Evolutionary conservation across 2,888 invertebrate genomes (phyloP).

Genomic region (Nowickia ferox): DNA sequence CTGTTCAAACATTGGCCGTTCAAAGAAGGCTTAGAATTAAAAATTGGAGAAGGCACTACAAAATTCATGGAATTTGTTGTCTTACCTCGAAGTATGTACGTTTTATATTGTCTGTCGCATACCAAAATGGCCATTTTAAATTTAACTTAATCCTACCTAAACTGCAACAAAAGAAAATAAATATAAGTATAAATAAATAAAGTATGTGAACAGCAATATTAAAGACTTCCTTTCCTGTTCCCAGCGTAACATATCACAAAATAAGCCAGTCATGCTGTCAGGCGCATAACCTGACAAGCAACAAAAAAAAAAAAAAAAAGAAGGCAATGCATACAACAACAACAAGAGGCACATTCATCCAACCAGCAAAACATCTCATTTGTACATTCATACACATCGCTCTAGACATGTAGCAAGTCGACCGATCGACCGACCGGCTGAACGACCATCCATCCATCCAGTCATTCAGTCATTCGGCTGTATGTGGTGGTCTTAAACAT

Average conservation of each 20-base stretch:
- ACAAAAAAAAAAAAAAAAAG: background rate
- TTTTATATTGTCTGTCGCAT: too few relatives aligned
- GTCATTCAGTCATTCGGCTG: conserved; percentile 27
- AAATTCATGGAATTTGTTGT: too few relatives aligned
- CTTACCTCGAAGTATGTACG: too few relatives aligned
- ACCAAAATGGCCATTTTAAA: too few relatives aligned
- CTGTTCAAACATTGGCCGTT: too few relatives aligned
- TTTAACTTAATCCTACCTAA: too few relatives aligned
- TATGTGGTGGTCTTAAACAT: conserved; percentile 54
- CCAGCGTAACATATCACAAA: background rate
- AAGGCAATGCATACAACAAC: conserved; percentile 2
- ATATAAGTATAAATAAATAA: too few relatives aligned
- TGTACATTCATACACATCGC: conserved; percentile 9
- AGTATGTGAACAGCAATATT: background rate
- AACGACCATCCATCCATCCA: background rate
- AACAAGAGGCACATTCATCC: conserved; percentile 18
- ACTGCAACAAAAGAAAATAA: too few relatives aligned
- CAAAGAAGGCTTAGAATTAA: too few relatives aligned
- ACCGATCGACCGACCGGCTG: background rate
- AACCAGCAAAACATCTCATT: conserved; percentile 33
- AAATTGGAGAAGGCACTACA: too few relatives aligned
- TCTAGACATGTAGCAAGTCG: background rate
- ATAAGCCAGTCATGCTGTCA: conserved; percentile 35
- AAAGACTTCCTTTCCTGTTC: conserved; percentile 7
- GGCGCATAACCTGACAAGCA: conserved; percentile 21